Evolutionary conservation across 2,113 vertebrate species (phyloP).

Genomic region (Rhynchopsitta pachyrhyncha): DNA sequence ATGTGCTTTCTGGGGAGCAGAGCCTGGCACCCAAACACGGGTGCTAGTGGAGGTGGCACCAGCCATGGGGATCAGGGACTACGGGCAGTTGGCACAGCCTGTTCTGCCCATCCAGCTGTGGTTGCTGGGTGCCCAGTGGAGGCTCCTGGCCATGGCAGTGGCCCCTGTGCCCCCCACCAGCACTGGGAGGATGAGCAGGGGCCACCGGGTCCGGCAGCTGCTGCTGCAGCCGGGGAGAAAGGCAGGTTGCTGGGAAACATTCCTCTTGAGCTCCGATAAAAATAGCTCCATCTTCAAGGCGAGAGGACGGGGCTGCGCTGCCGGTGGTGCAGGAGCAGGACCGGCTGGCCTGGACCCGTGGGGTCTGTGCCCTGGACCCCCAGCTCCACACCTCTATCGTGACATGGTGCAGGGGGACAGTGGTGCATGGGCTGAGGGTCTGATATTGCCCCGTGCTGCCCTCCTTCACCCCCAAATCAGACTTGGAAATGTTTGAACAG

Average conservation of each 20-base stretch:
- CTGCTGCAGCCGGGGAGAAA: slow-evolving; percentile 16
- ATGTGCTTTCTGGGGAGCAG: background rate
- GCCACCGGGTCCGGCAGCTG: background rate
- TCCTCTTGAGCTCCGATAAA: slow-evolving; percentile 64
- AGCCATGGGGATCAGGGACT: background rate
- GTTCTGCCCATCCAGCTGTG: fast-evolving
- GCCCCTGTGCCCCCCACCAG: background rate
- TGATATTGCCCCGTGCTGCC: background rate
- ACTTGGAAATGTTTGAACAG: background rate
- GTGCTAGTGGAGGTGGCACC: background rate
- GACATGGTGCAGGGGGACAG: fast-evolving
- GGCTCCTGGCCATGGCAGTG: fast-evolving
- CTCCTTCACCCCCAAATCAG: background rate
- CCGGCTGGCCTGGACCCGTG: fast-evolving
- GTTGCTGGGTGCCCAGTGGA: background rate
- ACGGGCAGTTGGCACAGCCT: fast-evolving
- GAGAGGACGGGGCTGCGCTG: slow-evolving; percentile 13
- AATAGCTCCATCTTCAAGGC: slow-evolving; percentile 52
- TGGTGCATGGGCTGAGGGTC: background rate
- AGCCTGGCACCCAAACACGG: background rate
- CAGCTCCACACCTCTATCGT: fast-evolving
- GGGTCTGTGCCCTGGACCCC: fast-evolving
- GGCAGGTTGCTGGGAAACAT: slow-evolving; percentile 65
- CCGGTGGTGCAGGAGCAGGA: fast-evolving
- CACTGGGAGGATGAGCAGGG: background rate